phyloP scores from a whole-genome alignment of 2,113 vertebrate genomes.

The Hucho hucho region DNA sequence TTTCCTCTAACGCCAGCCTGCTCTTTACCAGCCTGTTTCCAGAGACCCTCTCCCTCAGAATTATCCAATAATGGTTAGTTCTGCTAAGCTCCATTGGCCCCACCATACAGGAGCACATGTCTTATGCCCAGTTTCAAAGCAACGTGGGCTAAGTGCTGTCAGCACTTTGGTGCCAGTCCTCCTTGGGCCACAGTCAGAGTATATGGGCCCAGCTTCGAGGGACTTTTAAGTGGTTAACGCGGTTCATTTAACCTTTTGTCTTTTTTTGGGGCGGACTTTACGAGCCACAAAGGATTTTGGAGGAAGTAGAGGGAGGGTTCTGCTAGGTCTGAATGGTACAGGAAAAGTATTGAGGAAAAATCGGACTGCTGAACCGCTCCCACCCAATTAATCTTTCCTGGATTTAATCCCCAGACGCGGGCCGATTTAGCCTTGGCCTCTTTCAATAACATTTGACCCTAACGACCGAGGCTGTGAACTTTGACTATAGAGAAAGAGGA shows the following conservation, averaged over 20 bases:
- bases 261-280: conserved; percentile 12
- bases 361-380: background rate
- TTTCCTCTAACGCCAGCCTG: background rate
- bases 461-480: background rate
- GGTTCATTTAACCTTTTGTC: conserved; percentile 28
- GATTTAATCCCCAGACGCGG: background rate
- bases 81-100: conserved; percentile 8
- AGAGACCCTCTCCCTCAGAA: background rate
- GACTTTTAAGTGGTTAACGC: conserved; percentile 37
- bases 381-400: conserved; percentile 5
- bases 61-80: background rate
- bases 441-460: background rate
- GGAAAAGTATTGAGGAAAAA: conserved; percentile 6
- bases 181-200: conserved; percentile 33
- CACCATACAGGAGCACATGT: background rate
- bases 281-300: conserved; percentile 15
- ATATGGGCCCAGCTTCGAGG: conserved; percentile 31
- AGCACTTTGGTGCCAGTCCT: background rate
- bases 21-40: background rate
- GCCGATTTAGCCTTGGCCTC: background rate
- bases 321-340: conserved; percentile 13
- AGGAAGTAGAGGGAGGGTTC: conserved; percentile 8
- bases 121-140: background rate
- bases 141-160: background rate
- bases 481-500: background rate